Evolutionary conservation across 30 jellyfish, hydroid and myxozoan genomes (phyloP).

Genomic region (Pseudorhiza aurosa): DNA sequence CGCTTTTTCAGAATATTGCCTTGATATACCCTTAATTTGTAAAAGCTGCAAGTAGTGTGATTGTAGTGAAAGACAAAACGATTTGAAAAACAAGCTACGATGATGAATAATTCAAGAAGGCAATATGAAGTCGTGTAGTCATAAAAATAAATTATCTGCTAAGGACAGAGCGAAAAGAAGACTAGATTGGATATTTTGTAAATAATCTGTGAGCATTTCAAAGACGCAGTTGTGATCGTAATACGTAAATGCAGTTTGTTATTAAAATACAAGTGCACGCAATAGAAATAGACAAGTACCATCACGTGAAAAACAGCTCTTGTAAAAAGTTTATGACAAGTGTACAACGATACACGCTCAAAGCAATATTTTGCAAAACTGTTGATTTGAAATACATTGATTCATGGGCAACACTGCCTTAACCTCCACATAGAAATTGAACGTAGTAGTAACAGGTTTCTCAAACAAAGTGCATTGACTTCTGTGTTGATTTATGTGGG

Average conservation of each 20-base stretch:
- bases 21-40: constrained; percentile 53
- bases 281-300: constrained; percentile 4
- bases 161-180: constrained; percentile 31
- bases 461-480: no score
- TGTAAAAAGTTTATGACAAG: no score
- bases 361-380: no score
- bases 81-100: neutral
- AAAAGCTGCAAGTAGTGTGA: constrained; percentile 46
- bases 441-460: no score
- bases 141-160: constrained; percentile 55
- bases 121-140: constrained; percentile 19
- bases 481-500: no score
- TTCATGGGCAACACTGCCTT: no score
- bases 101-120: constrained; percentile 21
- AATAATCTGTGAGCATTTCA: constrained; percentile 18
- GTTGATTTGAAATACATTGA: no score
- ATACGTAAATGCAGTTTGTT: constrained; percentile 47
- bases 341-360: no score
- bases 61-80: constrained; percentile 1
- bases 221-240: constrained; percentile 35
- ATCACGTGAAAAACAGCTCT: constrained; percentile 1
- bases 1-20: constrained; percentile 22
- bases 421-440: no score
- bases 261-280: constrained; percentile 31
- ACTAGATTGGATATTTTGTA: constrained; percentile 47